Percentiles rank a stretch among this genome's conserved stretches.
Conservation (phyloP, 2,113 vertebrate genomes). For the Brachyistius frenatus region DNA sequence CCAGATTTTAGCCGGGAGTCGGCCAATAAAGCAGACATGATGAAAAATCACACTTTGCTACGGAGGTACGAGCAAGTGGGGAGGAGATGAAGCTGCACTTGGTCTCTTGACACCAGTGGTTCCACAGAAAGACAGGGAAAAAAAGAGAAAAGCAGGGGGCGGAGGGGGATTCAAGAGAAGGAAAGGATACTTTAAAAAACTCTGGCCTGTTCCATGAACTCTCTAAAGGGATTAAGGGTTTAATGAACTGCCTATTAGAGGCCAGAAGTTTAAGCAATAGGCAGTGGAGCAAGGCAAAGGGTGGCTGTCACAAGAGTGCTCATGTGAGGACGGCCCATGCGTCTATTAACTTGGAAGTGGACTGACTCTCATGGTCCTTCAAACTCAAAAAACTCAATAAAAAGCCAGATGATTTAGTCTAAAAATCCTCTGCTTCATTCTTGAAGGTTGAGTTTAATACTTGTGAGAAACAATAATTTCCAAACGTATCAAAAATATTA, state of each 20-base stretch:
- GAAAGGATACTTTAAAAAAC: slow-evolving; percentile 56
- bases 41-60: slow-evolving; percentile 35
- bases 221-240: slow-evolving; percentile 74
- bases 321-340: slow-evolving; percentile 52
- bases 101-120: slow-evolving; percentile 28
- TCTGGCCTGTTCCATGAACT: slow-evolving; percentile 56
- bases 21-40: slow-evolving; percentile 42
- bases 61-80: slow-evolving; percentile 10
- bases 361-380: slow-evolving; percentile 4
- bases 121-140: not conserved
- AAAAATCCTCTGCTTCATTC: too few relatives aligned
- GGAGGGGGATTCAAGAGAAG: slow-evolving; percentile 19
- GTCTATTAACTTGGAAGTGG: slow-evolving; percentile 36
- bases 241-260: slow-evolving; percentile 71
- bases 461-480: too few relatives aligned
- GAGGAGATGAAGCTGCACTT: slow-evolving; percentile 36
- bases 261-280: slow-evolving; percentile 61
- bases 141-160: not conserved
- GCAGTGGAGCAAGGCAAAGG: slow-evolving; percentile 40
- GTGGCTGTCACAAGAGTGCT: slow-evolving; percentile 69
- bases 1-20: slow-evolving; percentile 40
- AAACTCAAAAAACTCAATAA: not conserved
- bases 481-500: too few relatives aligned
- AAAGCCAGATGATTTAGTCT: too few relatives aligned
- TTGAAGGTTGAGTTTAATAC: too few relatives aligned